phyloP scores from a whole-genome alignment of 1,140 invertebrate genomes.

The Zaprionus lachaisei region DNA sequence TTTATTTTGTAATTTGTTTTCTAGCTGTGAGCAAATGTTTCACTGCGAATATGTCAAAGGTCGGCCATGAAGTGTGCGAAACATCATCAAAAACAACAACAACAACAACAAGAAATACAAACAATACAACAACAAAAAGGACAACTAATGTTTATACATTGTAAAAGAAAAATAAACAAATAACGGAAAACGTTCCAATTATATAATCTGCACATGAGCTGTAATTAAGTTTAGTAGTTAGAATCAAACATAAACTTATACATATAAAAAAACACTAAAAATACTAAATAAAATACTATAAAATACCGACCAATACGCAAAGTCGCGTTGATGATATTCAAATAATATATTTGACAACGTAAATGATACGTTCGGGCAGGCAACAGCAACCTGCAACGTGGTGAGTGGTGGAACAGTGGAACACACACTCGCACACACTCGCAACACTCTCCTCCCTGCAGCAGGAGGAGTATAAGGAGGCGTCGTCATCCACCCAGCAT shows the following conservation, averaged over 20 bases:
- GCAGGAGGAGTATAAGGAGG: not conserved
- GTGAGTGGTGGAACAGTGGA: slow-evolving; percentile 4
- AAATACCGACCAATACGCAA: slow-evolving; percentile 31
- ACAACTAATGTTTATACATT: slow-evolving; percentile 43
- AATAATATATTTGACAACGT: slow-evolving; percentile 5
- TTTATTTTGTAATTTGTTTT: not conserved
- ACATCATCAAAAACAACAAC: slow-evolving; percentile 50
- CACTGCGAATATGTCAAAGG: slow-evolving; percentile 82
- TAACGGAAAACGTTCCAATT: slow-evolving; percentile 56
- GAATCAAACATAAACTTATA: slow-evolving; percentile 42
- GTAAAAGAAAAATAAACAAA: slow-evolving; percentile 34
- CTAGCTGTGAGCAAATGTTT: slow-evolving; percentile 75
- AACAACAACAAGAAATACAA: slow-evolving; percentile 46
- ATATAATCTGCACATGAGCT: slow-evolving; percentile 63
- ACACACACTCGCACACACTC: not conserved
- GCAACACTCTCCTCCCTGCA: not conserved
- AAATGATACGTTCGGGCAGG: not conserved
- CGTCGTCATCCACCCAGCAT: slow-evolving; percentile 47
- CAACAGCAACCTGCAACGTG: slow-evolving; percentile 1
- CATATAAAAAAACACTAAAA: slow-evolving; percentile 25
- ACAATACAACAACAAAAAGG: slow-evolving; percentile 54
- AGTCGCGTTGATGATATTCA: slow-evolving; percentile 20
- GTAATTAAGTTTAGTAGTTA: slow-evolving; percentile 82
- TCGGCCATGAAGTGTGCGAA: slow-evolving; percentile 78
- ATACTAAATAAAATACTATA: slow-evolving; percentile 19